Evolutionary conservation across 2,797 vertebrate genomes (phyloP).

Genomic region (Gorsachius magnificus): DNA sequence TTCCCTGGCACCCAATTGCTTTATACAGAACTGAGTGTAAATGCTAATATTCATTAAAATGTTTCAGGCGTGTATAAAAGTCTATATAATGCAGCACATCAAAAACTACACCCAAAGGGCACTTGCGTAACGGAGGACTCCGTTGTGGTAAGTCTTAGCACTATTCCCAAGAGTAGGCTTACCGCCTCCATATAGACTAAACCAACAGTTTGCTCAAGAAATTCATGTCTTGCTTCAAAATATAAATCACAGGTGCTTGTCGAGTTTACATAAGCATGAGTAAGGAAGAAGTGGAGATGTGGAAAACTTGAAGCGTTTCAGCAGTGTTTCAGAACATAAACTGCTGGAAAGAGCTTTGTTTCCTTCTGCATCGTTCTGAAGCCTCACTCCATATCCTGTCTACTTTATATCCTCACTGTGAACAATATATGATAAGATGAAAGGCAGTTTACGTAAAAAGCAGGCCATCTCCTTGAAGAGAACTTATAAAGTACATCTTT

Average conservation of each 20-base stretch:
- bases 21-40: neutral
- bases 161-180: neutral
- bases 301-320: constrained; percentile 6
- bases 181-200: neutral
- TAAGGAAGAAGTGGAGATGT: neutral
- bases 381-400: constrained; percentile 16
- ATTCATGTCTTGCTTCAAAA: constrained; percentile 10
- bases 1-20: neutral
- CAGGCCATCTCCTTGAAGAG: constrained; percentile 8
- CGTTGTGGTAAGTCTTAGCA: neutral
- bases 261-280: constrained; percentile 6
- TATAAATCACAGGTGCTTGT: constrained; percentile 37
- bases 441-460: constrained; percentile 51
- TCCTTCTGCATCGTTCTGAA: neutral
- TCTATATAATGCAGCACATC: neutral
- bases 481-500: constrained; percentile 4
- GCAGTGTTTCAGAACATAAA: neutral
- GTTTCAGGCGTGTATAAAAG: neutral
- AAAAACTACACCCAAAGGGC: neutral
- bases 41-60: neutral
- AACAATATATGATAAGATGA: constrained; percentile 51
- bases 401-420: constrained; percentile 51
- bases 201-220: constrained; percentile 21
- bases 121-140: neutral
- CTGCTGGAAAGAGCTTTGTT: neutral